Evolutionary conservation across 1,140 invertebrate species (phyloP), one percentile per base, ranked within the genome.

Genomic region (Bicyclus anynana): DNA sequence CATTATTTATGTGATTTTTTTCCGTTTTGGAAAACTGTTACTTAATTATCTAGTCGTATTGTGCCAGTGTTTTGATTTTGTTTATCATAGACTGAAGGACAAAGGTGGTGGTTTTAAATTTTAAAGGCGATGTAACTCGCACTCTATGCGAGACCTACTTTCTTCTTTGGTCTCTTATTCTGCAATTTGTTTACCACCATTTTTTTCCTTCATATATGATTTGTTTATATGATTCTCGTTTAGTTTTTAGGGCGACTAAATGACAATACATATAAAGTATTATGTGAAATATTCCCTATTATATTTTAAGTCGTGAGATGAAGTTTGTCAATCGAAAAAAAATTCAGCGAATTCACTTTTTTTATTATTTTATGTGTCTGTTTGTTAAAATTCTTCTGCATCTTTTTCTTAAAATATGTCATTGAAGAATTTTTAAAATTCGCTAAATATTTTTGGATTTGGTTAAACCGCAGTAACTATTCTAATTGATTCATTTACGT

Each of bases 181-280:
- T 12, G 10, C 3, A 33, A 1, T 33, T 33, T 2, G 2, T 33
- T 3, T 1, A 12, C 29, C 29, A 12, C n/a, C n/a, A 33, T 10
- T 12, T 33, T 33, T 33, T 33, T 33, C 29, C 12, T 33, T 33
- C 1, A 33, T 33, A 12, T 33, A 12, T 33, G 29, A 6, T 33
- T 33, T n/a, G n/a, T n/a, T 82, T 83, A 84, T 87, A 86, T 87
- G 80, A 65, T 82, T 84, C 81, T 87, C 81, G 68, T 87, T 87
- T 86, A 86, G 83, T 84, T 61, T 72, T 80, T 82, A 87, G 81
- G 83, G 83, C 83, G 80, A 84, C 83, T 87, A 86, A 87, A 85
- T 84, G 84, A 87, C 79, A 80, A 84, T 77, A 72, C 81, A 87
- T 86, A 86, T 84, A 78, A 81, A 78, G 55, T 78, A 78, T 68